phyloP scores from a whole-genome alignment of 2,888 invertebrate species.

The Odontocerum albicorne region DNA sequence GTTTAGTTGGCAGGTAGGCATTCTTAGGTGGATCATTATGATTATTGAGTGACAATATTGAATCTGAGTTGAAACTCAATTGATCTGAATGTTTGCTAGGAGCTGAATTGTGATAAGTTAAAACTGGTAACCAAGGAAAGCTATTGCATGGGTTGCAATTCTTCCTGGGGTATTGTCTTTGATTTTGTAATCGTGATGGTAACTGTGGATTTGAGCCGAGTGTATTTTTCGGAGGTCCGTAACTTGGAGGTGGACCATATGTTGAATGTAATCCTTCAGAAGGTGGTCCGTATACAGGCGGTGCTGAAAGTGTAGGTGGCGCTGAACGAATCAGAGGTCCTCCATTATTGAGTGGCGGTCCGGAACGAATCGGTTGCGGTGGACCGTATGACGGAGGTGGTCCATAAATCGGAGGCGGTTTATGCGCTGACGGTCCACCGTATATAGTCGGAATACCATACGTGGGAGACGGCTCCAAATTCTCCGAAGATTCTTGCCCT shows the following conservation, averaged over 20 bases:
- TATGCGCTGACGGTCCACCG: constrained; percentile 13
- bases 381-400: constrained; percentile 38
- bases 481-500: constrained; percentile 38
- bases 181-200: constrained; percentile 22
- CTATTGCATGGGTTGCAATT: constrained; percentile 78
- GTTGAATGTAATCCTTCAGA: background rate
- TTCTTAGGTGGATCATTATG: constrained; percentile 1
- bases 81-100: constrained; percentile 28
- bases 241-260: constrained; percentile 18
- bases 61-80: constrained; percentile 38
- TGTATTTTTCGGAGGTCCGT: too few relatives aligned
- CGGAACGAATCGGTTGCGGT: constrained; percentile 29
- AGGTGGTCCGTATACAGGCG: background rate
- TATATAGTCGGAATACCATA: constrained; percentile 35
- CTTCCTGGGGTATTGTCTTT: constrained; percentile 44
- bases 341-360: background rate
- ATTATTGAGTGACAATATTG: background rate
- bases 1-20: constrained; percentile 21
- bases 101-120: constrained; percentile 49
- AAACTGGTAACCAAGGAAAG: constrained; percentile 80
- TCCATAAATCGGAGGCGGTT: constrained; percentile 2
- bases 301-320: too few relatives aligned
- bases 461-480: constrained; percentile 10
- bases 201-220: background rate
- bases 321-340: too few relatives aligned